phyloP scores from a whole-genome alignment of 2,113 vertebrate species.

The Dipodomys ordii region DNA sequence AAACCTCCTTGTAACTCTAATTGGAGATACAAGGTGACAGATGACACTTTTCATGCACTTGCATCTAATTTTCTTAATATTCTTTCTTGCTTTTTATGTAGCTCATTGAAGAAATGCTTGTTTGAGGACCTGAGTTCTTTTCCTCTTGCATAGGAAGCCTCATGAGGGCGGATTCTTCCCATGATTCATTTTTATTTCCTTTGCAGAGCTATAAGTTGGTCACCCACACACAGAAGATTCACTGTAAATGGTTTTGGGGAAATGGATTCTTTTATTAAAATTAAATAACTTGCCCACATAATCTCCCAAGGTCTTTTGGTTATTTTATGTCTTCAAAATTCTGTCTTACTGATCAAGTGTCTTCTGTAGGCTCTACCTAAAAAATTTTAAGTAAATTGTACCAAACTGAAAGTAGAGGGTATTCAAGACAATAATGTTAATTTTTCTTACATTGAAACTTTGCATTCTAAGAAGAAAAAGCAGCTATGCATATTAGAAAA shows the following conservation, averaged over 20 bases:
- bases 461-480: background rate
- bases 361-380: background rate
- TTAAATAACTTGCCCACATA: background rate
- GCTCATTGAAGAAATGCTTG: background rate
- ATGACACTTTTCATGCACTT: accelerated
- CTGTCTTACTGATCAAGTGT: constrained; percentile 30
- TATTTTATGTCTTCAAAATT: constrained; percentile 5
- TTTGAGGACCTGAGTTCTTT: background rate
- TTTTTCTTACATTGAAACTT: constrained; percentile 15
- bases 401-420: too few species aligned
- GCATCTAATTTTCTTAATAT: too few species aligned
- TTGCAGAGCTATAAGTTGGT: too few species aligned
- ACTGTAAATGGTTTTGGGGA: background rate
- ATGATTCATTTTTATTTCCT: background rate
- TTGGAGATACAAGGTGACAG: background rate
- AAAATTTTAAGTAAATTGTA: background rate
- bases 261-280: constrained; percentile 49
- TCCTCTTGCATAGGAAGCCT: background rate
- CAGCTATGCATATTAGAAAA: background rate
- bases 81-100: background rate
- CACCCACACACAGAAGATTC: background rate
- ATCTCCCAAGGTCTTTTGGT: background rate
- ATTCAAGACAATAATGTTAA: constrained; percentile 9
- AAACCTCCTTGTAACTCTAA: too few species aligned
- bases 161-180: background rate